phyloP scores from a whole-genome alignment of 2,113 vertebrate species.

The Parotia lawesii region DNA sequence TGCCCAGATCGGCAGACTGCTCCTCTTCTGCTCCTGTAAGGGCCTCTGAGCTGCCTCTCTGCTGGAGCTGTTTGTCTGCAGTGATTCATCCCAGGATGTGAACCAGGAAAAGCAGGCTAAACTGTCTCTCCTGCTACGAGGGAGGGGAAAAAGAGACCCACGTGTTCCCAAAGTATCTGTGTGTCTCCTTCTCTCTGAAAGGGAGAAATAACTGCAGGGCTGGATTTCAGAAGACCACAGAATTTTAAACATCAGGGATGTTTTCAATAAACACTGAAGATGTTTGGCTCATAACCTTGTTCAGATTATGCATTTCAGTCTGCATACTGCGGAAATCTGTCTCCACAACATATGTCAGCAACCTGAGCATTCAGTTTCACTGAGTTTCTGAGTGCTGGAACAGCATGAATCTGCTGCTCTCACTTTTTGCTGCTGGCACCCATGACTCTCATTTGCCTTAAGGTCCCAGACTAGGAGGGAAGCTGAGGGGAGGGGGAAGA shows the following conservation, averaged over 20 bases:
- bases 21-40: neutral
- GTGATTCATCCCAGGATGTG: conserved; percentile 54
- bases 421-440: neutral
- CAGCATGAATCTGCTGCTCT: neutral
- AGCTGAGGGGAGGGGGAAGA: neutral
- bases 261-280: conserved; percentile 72
- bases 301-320: conserved; percentile 60
- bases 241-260: conserved; percentile 63
- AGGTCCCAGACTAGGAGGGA: neutral
- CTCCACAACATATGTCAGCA: conserved; percentile 66
- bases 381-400: neutral
- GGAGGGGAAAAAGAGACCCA: neutral
- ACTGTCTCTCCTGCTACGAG: conserved; percentile 17
- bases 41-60: neutral
- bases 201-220: conserved; percentile 58
- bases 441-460: neutral
- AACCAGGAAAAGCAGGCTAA: conserved; percentile 56
- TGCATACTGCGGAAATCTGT: conserved; percentile 66
- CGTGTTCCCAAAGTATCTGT: conserved; percentile 30
- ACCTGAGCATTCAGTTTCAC: neutral
- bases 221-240: conserved; percentile 55
- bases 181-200: conserved; percentile 43
- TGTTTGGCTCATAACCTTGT: conserved; percentile 58
- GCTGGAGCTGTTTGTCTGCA: conserved; percentile 21
- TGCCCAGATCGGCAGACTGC: neutral